Evolutionary conservation across 30 jellyfish, hydroid and myxozoan genomes (phyloP).

Genomic region (Hydra vulgaris): DNA sequence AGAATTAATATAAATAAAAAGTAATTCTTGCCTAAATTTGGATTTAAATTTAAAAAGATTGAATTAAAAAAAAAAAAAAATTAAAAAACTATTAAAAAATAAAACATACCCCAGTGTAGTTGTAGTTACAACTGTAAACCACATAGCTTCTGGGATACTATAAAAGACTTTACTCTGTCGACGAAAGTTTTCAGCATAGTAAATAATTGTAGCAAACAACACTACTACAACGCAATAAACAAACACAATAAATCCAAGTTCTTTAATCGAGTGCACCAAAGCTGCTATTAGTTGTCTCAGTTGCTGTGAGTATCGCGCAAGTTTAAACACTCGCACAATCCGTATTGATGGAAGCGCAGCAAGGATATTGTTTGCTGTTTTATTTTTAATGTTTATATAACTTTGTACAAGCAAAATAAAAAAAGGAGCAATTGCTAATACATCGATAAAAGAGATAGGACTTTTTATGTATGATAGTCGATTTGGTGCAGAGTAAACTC

Average conservation of each 20-base stretch:
- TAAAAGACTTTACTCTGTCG: constrained; percentile 41
- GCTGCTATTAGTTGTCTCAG: constrained; percentile 76
- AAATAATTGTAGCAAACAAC: constrained; percentile 74
- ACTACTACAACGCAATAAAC: constrained; percentile 78
- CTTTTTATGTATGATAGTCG: constrained; percentile 59
- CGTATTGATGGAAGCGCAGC: constrained; percentile 68
- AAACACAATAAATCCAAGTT: constrained; percentile 84
- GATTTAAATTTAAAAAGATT: no score
- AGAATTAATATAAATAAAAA: no score
- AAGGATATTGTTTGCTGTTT: constrained; percentile 47
- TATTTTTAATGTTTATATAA: constrained; percentile 22
- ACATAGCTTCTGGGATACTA: constrained; percentile 91
- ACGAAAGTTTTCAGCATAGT: constrained; percentile 55
- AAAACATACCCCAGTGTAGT: constrained; percentile 88
- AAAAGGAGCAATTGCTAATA: constrained; percentile 86
- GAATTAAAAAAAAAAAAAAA: no score
- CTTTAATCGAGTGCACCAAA: constrained; percentile 68
- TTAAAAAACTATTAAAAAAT: no score
- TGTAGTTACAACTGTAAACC: constrained; percentile 96
- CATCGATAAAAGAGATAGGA: constrained; percentile 62
- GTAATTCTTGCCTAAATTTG: no score
- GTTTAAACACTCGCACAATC: constrained; percentile 70
- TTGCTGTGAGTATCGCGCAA: constrained; percentile 85
- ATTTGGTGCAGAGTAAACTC: constrained; percentile 74
- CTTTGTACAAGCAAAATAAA: constrained; percentile 42